phyloP scores from a whole-genome alignment of 2,113 vertebrate species.

The Lates calcarifer region DNA sequence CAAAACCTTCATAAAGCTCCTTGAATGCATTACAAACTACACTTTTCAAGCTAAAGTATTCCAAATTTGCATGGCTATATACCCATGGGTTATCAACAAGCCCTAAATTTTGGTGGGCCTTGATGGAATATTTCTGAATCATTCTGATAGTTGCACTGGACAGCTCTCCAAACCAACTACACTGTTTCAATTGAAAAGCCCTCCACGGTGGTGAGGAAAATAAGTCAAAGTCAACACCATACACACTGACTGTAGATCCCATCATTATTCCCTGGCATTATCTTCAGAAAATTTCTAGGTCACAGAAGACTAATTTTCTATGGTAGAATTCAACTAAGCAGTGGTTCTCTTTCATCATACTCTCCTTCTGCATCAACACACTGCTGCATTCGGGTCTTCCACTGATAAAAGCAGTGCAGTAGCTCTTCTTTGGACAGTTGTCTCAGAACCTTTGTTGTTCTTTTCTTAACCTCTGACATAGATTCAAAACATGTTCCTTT shows the following conservation, averaged over 20 bases:
- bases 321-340: neutral
- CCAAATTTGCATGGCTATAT: no score
- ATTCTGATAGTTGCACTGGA: neutral
- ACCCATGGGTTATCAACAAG: neutral
- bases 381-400: no score
- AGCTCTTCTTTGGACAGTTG: no score
- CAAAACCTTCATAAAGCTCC: neutral
- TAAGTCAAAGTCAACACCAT: neutral
- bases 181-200: constrained; percentile 17
- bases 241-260: neutral
- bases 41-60: neutral
- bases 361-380: no score
- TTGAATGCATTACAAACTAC: neutral
- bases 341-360: no score
- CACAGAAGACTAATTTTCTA: neutral
- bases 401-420: no score
- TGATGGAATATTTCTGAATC: constrained; percentile 11
- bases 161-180: neutral
- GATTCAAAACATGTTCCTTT: no score
- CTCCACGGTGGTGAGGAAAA: no score
- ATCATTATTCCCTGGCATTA: neutral
- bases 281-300: neutral
- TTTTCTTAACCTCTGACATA: no score
- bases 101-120: constrained; percentile 1
- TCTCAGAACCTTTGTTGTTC: no score